Base-by-base conservation (phyloP, 2,888 invertebrate genomes). In the Acleris emargana region DNA sequence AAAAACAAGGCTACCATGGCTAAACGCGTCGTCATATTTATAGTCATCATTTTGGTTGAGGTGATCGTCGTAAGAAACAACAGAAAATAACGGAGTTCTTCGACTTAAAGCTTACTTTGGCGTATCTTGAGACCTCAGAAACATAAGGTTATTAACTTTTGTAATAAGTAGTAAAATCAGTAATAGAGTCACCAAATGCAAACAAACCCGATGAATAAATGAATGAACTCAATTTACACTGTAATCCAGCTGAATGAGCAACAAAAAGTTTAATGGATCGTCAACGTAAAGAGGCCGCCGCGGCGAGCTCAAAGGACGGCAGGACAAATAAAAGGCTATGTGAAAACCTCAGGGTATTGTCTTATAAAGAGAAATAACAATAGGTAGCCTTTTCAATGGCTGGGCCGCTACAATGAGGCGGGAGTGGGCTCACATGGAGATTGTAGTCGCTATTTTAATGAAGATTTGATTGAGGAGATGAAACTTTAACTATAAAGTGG, bases 301-400 rank as follows among this genome's bases (percentile, higher is more conserved):
- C 91, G 89, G 91, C 85, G 64, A 69, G 72, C 75, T 84, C 89
- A 91, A 91, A 91, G 91, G 79, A 68, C 68, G 67, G 69, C 75
- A 79, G 73, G 76, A 79, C 83, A 89, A 89, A 90, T 89, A 88
- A 91, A 91, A 89, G 86, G 76, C 82, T 79, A 84, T 83, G 87
- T 88, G 86, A 82, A 88, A 84, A 86, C 82, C 83, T 83, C 83
- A 81, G 87, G 83, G 88, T 88, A 92, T 92, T 92, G 91, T 91
- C 89, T 91, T 92, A 91, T 90, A 87, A 91, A 87, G 80, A 88
- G 91, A 90, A 89, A 91, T 76, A 91, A 92, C 91, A 92, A 92
- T 92, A 91, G 91, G 91, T 91, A 91, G 91, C 86, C 79, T 77
- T 83, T 91, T 92, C 91, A 92, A 90, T 91, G 91, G 89, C 71